These are phyloP conservation scores for Crossocerus cetratus DNA, from an alignment of 2,888 invertebrate species.

Conservation along the genomic window DNA sequence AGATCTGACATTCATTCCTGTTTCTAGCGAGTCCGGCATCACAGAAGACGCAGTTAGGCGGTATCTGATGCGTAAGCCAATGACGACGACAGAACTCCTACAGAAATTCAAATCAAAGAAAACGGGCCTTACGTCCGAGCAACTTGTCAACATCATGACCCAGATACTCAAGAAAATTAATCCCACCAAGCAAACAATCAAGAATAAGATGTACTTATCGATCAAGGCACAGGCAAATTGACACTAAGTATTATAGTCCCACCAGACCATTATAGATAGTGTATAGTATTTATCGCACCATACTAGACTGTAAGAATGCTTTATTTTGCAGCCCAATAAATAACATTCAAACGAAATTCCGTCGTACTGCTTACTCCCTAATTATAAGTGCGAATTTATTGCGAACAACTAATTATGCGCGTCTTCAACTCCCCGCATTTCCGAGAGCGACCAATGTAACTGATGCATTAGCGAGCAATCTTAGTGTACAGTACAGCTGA, in stretches of 20 bases:
- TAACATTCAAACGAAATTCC: no score
- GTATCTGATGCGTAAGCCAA: slow-evolving; percentile 96
- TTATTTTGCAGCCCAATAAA: no score
- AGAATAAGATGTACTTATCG: slow-evolving; percentile 96
- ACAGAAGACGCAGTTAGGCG: slow-evolving; percentile 96
- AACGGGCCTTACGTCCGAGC: slow-evolving; percentile 92
- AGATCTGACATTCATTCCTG: slow-evolving; percentile 3
- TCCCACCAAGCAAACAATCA: slow-evolving; percentile 93
- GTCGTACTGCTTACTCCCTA: no score
- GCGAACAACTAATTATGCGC: no score
- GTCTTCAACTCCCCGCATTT: no score
- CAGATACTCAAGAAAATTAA: slow-evolving; percentile 96
- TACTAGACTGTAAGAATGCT: no score
- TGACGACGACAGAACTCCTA: slow-evolving; percentile 96
- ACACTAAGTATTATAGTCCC: slow-evolving; percentile 6
- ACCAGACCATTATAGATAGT: no score
- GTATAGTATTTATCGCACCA: no score
- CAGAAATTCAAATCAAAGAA: slow-evolving; percentile 97
- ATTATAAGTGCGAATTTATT: no score
- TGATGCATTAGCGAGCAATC: no score
- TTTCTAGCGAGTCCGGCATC: slow-evolving; percentile 89
- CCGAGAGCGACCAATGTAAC: no score
- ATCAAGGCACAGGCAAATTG: slow-evolving; percentile 81
- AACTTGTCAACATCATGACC: slow-evolving; percentile 95
- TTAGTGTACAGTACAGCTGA: no score